Percentiles rank a stretch among this genome's conserved stretches.
These are phyloP conservation scores for Chrysina gloriosa DNA, from an alignment of 2,888 invertebrate species.

Conservation along the genomic window DNA sequence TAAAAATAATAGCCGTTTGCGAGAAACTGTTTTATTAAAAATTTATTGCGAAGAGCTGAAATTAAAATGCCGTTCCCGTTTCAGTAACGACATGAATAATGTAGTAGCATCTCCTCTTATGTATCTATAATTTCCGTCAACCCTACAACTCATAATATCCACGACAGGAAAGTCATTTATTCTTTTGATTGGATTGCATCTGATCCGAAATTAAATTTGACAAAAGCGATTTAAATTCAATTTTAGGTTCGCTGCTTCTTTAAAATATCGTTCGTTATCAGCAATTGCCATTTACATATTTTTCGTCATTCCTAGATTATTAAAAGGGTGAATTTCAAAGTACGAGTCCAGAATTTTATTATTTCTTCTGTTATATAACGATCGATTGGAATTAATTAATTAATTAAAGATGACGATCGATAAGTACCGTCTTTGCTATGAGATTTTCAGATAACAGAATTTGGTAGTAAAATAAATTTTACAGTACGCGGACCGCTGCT, in stretches of 20 bases:
- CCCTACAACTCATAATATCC: not conserved
- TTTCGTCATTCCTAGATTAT: not conserved
- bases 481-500: too few species aligned
- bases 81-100: constrained; percentile 30
- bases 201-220: not conserved
- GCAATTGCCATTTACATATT: not conserved
- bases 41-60: not conserved
- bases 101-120: not conserved
- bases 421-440: too few species aligned
- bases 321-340: not conserved
- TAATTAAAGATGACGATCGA: too few species aligned
- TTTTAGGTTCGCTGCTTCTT: not conserved
- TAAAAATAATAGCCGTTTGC: not conserved
- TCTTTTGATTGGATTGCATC: constrained; percentile 1
- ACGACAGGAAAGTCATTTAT: not conserved
- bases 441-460: too few species aligned
- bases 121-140: constrained; percentile 16
- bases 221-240: constrained; percentile 11
- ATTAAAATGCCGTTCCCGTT: constrained; percentile 24
- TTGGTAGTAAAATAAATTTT: too few species aligned
- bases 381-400: too few species aligned
- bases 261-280: not conserved
- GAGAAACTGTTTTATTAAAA: constrained; percentile 1
- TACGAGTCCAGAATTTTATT: not conserved
- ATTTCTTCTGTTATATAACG: too few species aligned